These are phyloP conservation scores for Meloe dianella DNA, from an alignment of 2,888 invertebrate genomes.

Conservation along the genomic window DNA sequence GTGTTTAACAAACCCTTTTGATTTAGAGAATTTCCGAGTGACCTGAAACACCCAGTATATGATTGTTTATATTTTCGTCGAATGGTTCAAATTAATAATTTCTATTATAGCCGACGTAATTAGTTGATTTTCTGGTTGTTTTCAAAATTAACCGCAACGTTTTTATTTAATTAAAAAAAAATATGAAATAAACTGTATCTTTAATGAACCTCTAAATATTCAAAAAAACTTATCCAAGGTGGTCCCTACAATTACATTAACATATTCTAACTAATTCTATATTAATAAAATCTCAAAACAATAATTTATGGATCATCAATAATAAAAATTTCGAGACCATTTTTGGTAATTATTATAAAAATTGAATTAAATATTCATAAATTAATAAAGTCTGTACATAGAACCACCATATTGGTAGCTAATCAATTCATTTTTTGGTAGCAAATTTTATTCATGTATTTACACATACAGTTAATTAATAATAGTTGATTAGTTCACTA, in stretches of 20 bases:
- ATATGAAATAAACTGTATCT: background rate
- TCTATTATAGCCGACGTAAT: background rate
- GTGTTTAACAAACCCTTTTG: no score
- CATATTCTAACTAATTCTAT: background rate
- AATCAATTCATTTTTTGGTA: background rate
- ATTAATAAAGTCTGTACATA: background rate
- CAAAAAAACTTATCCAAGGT: constrained; percentile 5
- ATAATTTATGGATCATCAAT: constrained; percentile 1
- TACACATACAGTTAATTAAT: constrained; percentile 19
- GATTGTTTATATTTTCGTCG: background rate
- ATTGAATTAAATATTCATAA: background rate
- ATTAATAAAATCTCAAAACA: background rate
- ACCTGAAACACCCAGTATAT: background rate
- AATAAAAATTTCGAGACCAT: background rate
- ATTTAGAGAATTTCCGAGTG: no score
- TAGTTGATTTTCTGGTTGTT: constrained; percentile 7
- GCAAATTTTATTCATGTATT: background rate
- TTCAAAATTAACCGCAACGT: background rate
- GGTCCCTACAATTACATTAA: constrained; percentile 5
- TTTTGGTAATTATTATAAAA: constrained; percentile 1
- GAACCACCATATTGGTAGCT: background rate
- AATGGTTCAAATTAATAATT: background rate
- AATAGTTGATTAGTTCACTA: constrained; percentile 25
- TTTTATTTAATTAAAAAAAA: background rate
- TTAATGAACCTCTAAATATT: background rate